These are phyloP conservation scores for Torymus auratus DNA, from an alignment of 2,888 invertebrate genomes.

Conservation along the genomic window DNA sequence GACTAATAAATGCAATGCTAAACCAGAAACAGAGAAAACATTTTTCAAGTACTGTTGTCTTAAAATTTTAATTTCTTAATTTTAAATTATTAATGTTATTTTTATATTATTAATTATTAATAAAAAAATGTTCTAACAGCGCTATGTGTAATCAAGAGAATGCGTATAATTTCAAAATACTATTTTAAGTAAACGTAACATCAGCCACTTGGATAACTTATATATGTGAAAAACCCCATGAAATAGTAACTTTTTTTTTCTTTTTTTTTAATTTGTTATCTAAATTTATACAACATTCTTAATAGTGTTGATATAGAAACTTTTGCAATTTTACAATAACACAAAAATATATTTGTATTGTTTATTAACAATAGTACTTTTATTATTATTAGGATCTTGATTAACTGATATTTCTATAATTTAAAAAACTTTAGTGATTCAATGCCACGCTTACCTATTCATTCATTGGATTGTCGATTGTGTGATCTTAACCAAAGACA, in stretches of 20 bases:
- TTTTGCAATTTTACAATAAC: neutral
- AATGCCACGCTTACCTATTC: conserved; percentile 55
- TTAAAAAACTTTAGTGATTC: conserved; percentile 25
- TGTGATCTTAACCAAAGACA: conserved; percentile 56
- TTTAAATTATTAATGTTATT: too few relatives aligned
- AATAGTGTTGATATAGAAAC: too few relatives aligned
- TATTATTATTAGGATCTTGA: conserved; percentile 10
- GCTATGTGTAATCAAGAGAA: conserved; percentile 30
- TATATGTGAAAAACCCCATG: too few relatives aligned
- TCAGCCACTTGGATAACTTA: too few relatives aligned
- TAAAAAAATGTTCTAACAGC: conserved; percentile 5
- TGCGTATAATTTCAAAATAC: neutral
- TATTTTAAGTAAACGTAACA: too few relatives aligned
- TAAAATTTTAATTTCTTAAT: conserved; percentile 45
- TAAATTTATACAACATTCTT: too few relatives aligned
- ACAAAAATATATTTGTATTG: conserved; percentile 26
- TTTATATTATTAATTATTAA: too few relatives aligned
- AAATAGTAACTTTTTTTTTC: too few relatives aligned
- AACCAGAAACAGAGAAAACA: conserved; percentile 58
- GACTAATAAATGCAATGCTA: conserved; percentile 57
- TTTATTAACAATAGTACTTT: conserved; percentile 42
- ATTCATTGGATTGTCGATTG: conserved; percentile 46
- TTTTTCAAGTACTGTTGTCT: conserved; percentile 53
- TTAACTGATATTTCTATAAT: neutral
- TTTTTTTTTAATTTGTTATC: too few relatives aligned